Base-by-base conservation (phyloP, 2,113 vertebrate genomes). In the Gobio gobio region DNA sequence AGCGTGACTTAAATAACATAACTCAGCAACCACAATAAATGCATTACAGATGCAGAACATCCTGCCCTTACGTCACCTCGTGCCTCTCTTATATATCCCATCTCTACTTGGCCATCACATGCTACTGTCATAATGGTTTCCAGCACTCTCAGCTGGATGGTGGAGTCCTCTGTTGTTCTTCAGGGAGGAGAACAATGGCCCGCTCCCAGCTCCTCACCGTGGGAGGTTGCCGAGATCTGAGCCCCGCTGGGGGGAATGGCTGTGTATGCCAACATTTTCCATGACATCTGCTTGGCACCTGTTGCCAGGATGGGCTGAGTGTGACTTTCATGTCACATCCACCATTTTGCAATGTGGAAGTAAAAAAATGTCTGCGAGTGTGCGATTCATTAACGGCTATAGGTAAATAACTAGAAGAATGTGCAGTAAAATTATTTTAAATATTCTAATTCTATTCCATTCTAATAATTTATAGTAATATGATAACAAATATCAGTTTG, bases 281-380 rank as follows among this genome's bases (percentile, higher is more conserved):
- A 29, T 63, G 75, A 78, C 85, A 89, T 84, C 76, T 85, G 83
- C 54, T 51, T 63, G 54, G 56, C 87, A 88, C 83, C 79, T 85
- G 83, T 86, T 83, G 22, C 16, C 74, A 54, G 26, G 29, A 78
- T 26, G 36, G 36, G 77, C 3, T 24, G 20, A 59, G 5, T 56
- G 29, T 36, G 26, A 56, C 74, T 45, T 43, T 45, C 10, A 20
- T 72, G 36, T 73, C 40, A 14, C 47, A 47, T 47, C n/a, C 4
- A 43, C 18, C 22, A 63, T 24, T 24, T 63, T 63, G 24, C 54
- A 22, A 56, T 5, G 3, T 20, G 18, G 54, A 20, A 20, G 54
- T 20, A 5, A 40, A 40, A 40, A 40, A 40, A 5, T 29, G 18
- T 51, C 49, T 16, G 51, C 18, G 4, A 56, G 18, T 20, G 20